phyloP scores from a whole-genome alignment of 2,888 invertebrate species.

The Drosophila bunnanda region DNA sequence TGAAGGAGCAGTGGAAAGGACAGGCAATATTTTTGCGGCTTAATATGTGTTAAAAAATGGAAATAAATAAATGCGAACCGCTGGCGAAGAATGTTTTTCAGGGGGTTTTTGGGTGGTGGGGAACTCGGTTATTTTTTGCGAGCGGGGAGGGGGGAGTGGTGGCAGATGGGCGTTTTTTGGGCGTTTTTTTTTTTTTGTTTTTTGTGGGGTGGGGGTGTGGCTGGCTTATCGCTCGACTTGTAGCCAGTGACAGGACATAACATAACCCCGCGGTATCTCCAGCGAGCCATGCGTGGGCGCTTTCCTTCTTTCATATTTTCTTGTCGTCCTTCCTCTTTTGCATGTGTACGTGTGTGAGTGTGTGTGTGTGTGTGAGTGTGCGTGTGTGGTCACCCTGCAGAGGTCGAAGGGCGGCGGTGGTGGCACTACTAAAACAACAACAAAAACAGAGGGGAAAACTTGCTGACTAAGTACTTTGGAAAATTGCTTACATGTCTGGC shows the following conservation, averaged over 20 bases:
- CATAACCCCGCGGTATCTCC: conserved; percentile 77
- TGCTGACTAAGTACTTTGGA: conserved; percentile 82
- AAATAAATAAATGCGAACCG: conserved; percentile 35
- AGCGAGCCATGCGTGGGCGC: conserved; percentile 70
- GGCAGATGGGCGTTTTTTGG: conserved; percentile 10
- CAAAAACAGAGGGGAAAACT: conserved; percentile 63
- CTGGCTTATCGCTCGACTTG: conserved; percentile 71
- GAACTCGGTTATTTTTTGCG: no score
- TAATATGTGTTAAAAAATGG: conserved; percentile 71
- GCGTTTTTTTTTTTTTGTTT: not conserved
- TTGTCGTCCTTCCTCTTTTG: conserved; percentile 2
- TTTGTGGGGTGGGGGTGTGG: conserved; percentile 22
- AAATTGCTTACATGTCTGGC: conserved; percentile 77
- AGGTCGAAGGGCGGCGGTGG: conserved; percentile 13
- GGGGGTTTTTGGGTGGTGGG: conserved; percentile 12
- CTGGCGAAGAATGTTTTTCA: conserved; percentile 34
- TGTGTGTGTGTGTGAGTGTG: not conserved
- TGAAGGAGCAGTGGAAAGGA: conserved; percentile 24
- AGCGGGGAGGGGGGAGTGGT: no score
- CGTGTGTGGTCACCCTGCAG: conserved; percentile 63
- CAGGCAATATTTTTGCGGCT: conserved; percentile 78
- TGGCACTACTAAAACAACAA: conserved; percentile 12
- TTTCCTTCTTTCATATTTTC: conserved; percentile 7
- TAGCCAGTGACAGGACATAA: conserved; percentile 81
- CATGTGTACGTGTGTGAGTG: conserved; percentile 22